These are phyloP conservation scores for Gobiocypris rarus DNA, from an alignment of 2,113 vertebrate species.

Conservation along the genomic window DNA sequence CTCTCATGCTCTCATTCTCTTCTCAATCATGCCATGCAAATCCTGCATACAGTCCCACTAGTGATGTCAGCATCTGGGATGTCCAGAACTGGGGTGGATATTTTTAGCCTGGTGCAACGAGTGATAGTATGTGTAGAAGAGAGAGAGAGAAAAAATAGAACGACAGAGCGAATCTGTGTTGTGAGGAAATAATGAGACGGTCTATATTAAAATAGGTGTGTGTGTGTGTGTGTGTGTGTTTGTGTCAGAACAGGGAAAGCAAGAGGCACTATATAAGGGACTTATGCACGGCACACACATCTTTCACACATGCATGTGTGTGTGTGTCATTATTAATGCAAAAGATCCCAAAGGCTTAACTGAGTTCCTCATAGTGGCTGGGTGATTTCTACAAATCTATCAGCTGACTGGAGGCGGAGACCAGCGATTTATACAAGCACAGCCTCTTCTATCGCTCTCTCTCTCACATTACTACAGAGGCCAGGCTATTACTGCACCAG, in stretches of 20 bases:
- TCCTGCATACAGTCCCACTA: conserved; percentile 39
- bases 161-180: not conserved
- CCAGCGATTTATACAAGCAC: conserved; percentile 30
- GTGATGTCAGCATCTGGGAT: conserved; percentile 59
- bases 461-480: conserved; percentile 54
- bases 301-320: not conserved
- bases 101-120: conserved; percentile 54
- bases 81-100: conserved; percentile 51
- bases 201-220: conserved; percentile 29
- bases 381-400: conserved; percentile 51
- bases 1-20: conserved; percentile 32
- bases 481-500: conserved; percentile 56
- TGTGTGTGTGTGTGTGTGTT: conserved; percentile 2
- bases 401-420: conserved; percentile 52
- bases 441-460: conserved; percentile 29
- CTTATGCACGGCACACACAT: not conserved
- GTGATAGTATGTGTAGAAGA: conserved; percentile 1
- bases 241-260: not conserved
- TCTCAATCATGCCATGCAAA: conserved; percentile 50
- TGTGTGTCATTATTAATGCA: conserved; percentile 7
- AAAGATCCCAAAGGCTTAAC: conserved; percentile 37
- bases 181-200: conserved; percentile 19
- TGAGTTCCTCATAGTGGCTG: conserved; percentile 43
- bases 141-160: conserved; percentile 29
- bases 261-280: not conserved